Base-by-base conservation (phyloP, 2,888 invertebrate genomes). In the Tinea pellionella region DNA sequence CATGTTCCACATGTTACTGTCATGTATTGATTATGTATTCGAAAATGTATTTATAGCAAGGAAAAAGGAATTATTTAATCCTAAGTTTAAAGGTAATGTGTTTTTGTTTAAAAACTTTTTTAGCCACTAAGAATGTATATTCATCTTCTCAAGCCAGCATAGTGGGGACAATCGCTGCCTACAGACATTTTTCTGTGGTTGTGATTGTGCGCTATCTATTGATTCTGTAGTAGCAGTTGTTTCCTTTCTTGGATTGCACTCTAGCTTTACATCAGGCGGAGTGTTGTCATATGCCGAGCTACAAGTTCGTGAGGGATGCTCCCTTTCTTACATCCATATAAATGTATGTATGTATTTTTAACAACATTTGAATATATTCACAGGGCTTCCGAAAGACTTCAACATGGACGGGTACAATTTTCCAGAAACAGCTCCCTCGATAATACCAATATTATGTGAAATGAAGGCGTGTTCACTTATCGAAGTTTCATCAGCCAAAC, bases 1-100 rank as follows among this genome's bases (percentile, higher is more conserved):
- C 74, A 97, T 96, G 64, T 97, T 95, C 74, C 97, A 98, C 80
- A 88, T 99, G 57, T 82, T 99, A 58, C 87, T 98, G 61, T 95
- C 96, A 62, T 95, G 96, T 75, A 90, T 97, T 65, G 98, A 99
- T 88, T 91, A 96, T 73, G 91, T 97, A 60, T 98, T 94, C 80
- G 90, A 90, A 62, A 98, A 98, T 85, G 95, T 95, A 37, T 89
- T 96, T 62, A 87, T 94, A 70, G 91, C 93, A 60, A 92, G 92
- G 69, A 89, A 96, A 64, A 90, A 89, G 69, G 97, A 97, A 77
- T 88, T 98, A 62, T 87, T 98, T n/a, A 97, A 96, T 80, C 89
- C 92, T 24, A 89, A 90, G 57, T 96, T 96, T 77, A 89, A 91
- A 86, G 94, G 94, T 93, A 77, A 81, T 59, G 62, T 37, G n/a